phyloP scores from a whole-genome alignment of 1,140 invertebrate genomes.

The Tigriopus japonicus region DNA sequence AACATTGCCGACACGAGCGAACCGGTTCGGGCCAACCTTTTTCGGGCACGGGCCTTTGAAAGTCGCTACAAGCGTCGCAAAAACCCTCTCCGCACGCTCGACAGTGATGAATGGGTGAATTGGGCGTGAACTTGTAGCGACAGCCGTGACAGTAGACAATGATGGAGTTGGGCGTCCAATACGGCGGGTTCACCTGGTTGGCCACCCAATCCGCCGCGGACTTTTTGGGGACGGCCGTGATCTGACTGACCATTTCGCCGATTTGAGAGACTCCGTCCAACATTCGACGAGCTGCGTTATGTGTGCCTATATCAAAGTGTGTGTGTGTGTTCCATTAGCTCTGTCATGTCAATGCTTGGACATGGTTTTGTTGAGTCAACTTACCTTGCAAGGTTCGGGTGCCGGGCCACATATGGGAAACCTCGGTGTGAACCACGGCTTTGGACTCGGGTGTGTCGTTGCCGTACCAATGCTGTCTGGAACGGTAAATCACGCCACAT shows the following conservation, averaged over 20 bases:
- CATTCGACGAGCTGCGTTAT: slow-evolving; percentile 52
- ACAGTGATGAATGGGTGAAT: slow-evolving; percentile 52
- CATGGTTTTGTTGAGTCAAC: too few species aligned
- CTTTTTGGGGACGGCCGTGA: slow-evolving; percentile 47
- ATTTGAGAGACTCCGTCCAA: slow-evolving; percentile 51
- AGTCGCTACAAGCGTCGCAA: slow-evolving; percentile 41
- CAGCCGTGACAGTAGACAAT: slow-evolving; percentile 34
- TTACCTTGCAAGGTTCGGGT: slow-evolving; percentile 29
- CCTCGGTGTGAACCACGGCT: slow-evolving; percentile 41
- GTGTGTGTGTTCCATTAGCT: too few species aligned
- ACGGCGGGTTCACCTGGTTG: slow-evolving; percentile 53
- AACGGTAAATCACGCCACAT: slow-evolving; percentile 62
- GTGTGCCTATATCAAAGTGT: slow-evolving; percentile 23
- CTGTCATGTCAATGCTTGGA: too few species aligned
- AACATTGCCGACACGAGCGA: slow-evolving; percentile 43
- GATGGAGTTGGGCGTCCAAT: slow-evolving; percentile 59
- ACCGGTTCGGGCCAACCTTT: slow-evolving; percentile 45
- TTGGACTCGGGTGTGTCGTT: slow-evolving; percentile 52
- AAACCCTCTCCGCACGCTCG: slow-evolving; percentile 54
- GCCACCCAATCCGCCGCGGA: slow-evolving; percentile 48
- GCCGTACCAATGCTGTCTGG: slow-evolving; percentile 65
- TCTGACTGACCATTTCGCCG: slow-evolving; percentile 43
- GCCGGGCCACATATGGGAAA: slow-evolving; percentile 58
- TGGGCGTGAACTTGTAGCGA: slow-evolving; percentile 37
- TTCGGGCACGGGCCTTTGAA: slow-evolving; percentile 37